phyloP scores from a whole-genome alignment of 2,888 invertebrate genomes.

The Oscheius myriophilus region DNA sequence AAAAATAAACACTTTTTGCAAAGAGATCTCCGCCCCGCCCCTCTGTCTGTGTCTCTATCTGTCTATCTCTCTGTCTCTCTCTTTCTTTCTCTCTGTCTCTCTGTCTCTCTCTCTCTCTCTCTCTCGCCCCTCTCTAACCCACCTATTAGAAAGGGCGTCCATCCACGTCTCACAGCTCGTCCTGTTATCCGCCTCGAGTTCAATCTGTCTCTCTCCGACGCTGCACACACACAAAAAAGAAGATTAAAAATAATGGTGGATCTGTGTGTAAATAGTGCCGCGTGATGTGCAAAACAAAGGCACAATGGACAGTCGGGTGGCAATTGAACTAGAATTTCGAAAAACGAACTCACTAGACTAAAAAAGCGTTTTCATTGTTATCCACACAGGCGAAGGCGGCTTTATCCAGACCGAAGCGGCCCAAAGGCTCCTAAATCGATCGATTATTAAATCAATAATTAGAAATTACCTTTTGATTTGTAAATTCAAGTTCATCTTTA shows the following conservation, averaged over 20 bases:
- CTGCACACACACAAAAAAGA: constrained; percentile 51
- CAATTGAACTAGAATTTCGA: background rate
- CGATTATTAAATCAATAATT: background rate
- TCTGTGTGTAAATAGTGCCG: constrained; percentile 4
- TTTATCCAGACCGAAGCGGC: constrained; percentile 47
- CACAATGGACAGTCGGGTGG: constrained; percentile 17
- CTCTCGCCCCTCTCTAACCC: constrained; percentile 6
- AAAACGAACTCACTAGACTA: constrained; percentile 58
- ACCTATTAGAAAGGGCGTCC: constrained; percentile 72
- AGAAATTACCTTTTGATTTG: constrained; percentile 31
- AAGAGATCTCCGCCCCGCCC: no score
- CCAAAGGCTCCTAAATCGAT: constrained; percentile 38
- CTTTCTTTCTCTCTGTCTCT: no score
- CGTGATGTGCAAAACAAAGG: background rate
- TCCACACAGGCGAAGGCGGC: constrained; percentile 57
- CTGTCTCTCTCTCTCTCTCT: no score
- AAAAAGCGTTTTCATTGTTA: constrained; percentile 54
- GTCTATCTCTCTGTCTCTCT: no score
- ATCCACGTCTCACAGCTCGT: constrained; percentile 75
- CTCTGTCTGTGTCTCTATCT: no score
- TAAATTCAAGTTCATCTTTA: constrained; percentile 60
- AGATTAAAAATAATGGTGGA: background rate
- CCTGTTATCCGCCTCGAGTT: constrained; percentile 74
- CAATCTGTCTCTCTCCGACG: constrained; percentile 64
- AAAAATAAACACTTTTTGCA: no score